Evolutionary conservation across 2,797 vertebrate species (phyloP).

Genomic region (Malurus leucopterus): DNA sequence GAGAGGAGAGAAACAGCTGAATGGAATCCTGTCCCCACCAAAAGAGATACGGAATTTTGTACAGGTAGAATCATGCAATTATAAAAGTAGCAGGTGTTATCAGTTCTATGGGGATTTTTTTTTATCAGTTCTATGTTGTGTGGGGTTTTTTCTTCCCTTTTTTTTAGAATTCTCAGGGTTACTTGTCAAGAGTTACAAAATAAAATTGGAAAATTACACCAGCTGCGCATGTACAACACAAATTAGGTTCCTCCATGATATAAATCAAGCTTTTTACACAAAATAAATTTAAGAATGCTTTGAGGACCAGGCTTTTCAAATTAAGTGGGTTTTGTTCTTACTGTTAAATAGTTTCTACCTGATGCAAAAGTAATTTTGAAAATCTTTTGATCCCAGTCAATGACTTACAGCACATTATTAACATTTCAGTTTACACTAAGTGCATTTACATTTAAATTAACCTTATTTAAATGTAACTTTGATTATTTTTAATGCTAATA

Average conservation of each 20-base stretch:
- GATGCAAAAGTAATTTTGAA: constrained; percentile 2
- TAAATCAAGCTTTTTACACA: not conserved
- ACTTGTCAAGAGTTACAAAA: not conserved
- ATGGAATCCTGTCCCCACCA: rapidly evolving
- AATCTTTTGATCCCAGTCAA: constrained; percentile 1
- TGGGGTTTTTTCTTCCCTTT: rapidly evolving
- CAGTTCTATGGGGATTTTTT: not conserved
- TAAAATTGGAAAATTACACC: not conserved
- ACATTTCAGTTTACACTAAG: constrained; percentile 26
- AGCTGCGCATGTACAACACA: not conserved
- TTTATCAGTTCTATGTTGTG: not conserved
- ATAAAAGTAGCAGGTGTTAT: not conserved
- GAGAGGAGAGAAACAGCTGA: not conserved
- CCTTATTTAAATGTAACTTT: constrained; percentile 35
- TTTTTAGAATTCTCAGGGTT: not conserved
- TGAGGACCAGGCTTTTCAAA: not conserved
- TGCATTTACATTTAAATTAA: constrained; percentile 53
- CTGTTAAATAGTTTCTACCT: not conserved
- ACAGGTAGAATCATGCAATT: not conserved
- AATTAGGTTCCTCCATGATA: not conserved
- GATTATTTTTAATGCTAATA: not conserved
- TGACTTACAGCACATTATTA: constrained; percentile 13
- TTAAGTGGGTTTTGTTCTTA: not conserved
- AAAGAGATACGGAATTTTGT: rapidly evolving
- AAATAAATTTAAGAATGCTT: not conserved